These are phyloP conservation scores for Philypnodon macrostomus DNA, from an alignment of 2,797 vertebrate genomes.

Conservation along the genomic window DNA sequence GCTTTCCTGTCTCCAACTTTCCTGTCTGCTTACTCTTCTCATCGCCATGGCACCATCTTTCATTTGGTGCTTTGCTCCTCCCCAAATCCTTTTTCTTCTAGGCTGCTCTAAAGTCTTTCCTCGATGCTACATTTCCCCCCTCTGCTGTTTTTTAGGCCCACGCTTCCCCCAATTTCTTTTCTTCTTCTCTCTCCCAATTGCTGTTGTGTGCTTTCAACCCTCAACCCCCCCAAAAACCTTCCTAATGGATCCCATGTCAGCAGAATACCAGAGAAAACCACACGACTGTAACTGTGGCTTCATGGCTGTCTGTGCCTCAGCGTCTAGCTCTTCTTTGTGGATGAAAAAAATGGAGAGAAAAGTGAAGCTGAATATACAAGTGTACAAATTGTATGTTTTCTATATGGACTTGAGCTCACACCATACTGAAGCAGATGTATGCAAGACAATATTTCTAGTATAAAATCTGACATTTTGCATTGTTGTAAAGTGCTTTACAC, in stretches of 20 bases:
- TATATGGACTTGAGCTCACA: neutral
- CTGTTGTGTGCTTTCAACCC: conserved; percentile 46
- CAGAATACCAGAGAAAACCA: conserved; percentile 73
- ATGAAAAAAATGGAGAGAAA: conserved; percentile 19
- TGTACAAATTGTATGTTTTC: neutral
- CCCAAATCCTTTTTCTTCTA: conserved; percentile 37
- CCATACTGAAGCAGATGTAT: neutral
- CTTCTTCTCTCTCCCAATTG: conserved; percentile 15
- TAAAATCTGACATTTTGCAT: too few relatives aligned
- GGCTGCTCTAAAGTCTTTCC: conserved; percentile 46
- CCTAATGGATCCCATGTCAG: conserved; percentile 71
- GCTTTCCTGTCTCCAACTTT: conserved; percentile 62
- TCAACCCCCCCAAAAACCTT: conserved; percentile 42
- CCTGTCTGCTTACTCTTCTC: conserved; percentile 55
- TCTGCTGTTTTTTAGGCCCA: conserved; percentile 35
- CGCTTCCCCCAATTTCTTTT: conserved; percentile 16
- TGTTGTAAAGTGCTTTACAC: too few relatives aligned
- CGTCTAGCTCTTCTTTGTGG: conserved; percentile 31
- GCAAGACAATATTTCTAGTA: too few relatives aligned
- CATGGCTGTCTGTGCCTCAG: conserved; percentile 59
- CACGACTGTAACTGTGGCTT: conserved; percentile 71
- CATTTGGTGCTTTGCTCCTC: conserved; percentile 53
- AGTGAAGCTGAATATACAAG: conserved; percentile 25
- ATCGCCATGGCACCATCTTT: conserved; percentile 58
- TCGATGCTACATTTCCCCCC: conserved; percentile 42